Conservation (phyloP, 2,797 vertebrate genomes). For the Cottoperca gobio region DNA sequence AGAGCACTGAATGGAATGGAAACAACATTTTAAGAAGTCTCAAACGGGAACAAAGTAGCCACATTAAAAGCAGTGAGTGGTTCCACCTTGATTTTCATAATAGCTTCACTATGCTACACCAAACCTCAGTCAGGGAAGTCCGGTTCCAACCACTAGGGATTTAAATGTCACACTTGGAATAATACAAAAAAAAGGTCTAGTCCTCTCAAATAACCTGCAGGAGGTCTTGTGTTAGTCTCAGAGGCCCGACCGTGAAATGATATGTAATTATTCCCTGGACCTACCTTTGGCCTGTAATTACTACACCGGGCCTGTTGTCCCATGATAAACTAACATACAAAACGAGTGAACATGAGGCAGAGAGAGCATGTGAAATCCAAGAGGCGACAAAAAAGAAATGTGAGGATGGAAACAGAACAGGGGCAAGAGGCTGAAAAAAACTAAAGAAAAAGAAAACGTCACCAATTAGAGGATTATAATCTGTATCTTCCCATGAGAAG, state of each 20-base stretch:
- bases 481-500: background rate
- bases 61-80: conserved; percentile 25
- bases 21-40: conserved; percentile 5
- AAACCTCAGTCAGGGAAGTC: conserved; percentile 56
- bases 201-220: conserved; percentile 77
- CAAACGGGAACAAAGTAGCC: conserved; percentile 12
- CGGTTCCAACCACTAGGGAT: conserved; percentile 51
- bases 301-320: conserved; percentile 65
- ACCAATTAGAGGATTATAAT: background rate
- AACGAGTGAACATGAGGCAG: conserved; percentile 42
- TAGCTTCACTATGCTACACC: conserved; percentile 65
- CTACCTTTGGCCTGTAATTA: conserved; percentile 79
- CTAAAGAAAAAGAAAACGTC: background rate
- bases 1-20: background rate
- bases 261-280: conserved; percentile 79
- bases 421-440: background rate
- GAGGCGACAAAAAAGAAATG: conserved; percentile 28
- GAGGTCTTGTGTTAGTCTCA: conserved; percentile 71
- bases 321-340: conserved; percentile 66
- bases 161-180: conserved; percentile 74
- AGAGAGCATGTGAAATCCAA: conserved; percentile 29
- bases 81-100: conserved; percentile 59
- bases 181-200: conserved; percentile 56
- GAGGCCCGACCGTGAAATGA: conserved; percentile 74
- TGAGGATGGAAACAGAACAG: background rate